These are phyloP conservation scores for Anastrepha obliqua DNA, from an alignment of 1,140 invertebrate genomes.

Conservation along the genomic window DNA sequence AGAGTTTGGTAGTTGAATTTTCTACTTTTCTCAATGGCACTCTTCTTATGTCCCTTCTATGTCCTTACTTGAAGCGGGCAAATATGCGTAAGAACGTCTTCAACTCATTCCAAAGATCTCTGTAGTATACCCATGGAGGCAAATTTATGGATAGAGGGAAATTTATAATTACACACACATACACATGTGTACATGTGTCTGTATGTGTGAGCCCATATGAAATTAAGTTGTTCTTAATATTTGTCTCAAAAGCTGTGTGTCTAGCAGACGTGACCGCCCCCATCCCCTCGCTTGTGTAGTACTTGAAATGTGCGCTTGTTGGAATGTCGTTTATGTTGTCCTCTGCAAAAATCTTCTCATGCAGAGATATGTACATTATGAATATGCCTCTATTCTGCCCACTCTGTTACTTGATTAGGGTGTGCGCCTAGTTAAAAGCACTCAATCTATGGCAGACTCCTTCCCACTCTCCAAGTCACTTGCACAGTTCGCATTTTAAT, in stretches of 20 bases:
- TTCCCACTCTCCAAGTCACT: not conserved
- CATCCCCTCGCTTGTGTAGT: not conserved
- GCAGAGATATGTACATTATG: no score
- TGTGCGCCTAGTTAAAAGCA: not conserved
- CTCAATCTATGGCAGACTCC: not conserved
- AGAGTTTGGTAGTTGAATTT: not conserved
- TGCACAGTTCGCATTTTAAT: constrained; percentile 9
- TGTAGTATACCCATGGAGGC: not conserved
- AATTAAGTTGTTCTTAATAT: not conserved
- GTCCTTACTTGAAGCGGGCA: no score
- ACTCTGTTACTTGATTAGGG: not conserved
- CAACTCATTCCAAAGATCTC: not conserved
- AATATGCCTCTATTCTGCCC: no score
- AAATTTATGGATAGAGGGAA: not conserved
- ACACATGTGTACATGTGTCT: not conserved
- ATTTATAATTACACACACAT: not conserved
- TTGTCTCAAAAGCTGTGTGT: not conserved
- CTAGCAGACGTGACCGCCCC: not conserved
- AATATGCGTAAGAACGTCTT: not conserved
- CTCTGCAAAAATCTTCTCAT: not conserved
- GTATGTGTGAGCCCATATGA: not conserved
- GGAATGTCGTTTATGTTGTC: not conserved
- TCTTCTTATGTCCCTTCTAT: no score
- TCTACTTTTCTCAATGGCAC: no score
- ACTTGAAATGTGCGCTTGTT: not conserved